Base-by-base conservation (phyloP, 2,113 vertebrate genomes). In the Scomber scombrus region DNA sequence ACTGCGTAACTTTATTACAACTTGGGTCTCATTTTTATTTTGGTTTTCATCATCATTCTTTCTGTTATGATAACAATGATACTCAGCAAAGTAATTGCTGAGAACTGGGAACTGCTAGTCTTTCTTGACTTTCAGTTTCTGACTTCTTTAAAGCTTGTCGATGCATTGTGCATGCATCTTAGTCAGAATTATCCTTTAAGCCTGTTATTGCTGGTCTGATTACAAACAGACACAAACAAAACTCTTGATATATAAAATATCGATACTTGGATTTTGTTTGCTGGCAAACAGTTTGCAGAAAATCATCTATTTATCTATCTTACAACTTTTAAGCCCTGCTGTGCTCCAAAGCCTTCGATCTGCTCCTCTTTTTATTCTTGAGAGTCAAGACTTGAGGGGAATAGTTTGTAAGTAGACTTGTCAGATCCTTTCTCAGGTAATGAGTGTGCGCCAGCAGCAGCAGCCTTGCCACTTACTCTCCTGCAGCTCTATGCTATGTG, bases 401-500 rank as follows among this genome's bases (percentile, higher is more conserved):
- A 47, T 19, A 67, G 13, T 82, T 54, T 52, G 43, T 29, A 55
- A 54, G 75, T 18, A 21, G 66, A 56, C 67, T 26, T 14, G 67
- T 75, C 79, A 82, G 50, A 71, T 13, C 61, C 54, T 52, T 83
- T 66, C 70, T 83, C 64, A 29, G 63, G 55, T 83, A 49, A 82
- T 78, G 81, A 74, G 73, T 75, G 14, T 64, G 52, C 67, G 83
- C 87, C 88, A 90, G 74, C 68, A 63, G 66, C 18, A 3, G 7
- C 43, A 71, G 76, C 49, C 26, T 75, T 34, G 5, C 69, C 71
- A 71, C 75, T 69, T 55, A 52, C 67, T 75, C 74, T 79, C 56
- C 75, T 88, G 63, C 80, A 84, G 23, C 84, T 66, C 78, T 75
- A 72, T 64, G 78, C 67, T 81, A 51, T 72, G 71, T 75, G 85